Evolutionary conservation across 1,140 invertebrate species (phyloP), one percentile per base, ranked within the genome.

Genomic region (Magallana gigas): DNA sequence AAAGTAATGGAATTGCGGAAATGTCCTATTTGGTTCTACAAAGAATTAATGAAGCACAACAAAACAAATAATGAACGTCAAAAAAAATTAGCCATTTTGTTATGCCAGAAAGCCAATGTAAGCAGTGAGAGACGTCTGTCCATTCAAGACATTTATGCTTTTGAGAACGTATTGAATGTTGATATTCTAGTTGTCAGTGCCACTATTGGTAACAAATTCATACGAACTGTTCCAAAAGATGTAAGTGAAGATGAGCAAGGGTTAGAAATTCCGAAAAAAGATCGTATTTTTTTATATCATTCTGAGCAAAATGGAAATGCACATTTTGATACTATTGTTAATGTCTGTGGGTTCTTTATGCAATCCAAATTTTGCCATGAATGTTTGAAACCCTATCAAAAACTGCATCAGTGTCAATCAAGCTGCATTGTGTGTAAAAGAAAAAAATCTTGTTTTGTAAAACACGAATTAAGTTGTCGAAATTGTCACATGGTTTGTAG

Each of bases 341-440:
- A 60, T 71, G 60, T 86, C 11, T 57, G 68, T 29, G 85, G 85
- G 18, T 81, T 86, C 60, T 86, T 86, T 57, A 57, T 14, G 12
- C 16, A 86, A 29, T n/a, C 64, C 6, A 59, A 81, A 18, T 86
- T 82, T 36, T 86, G 85, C 57, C 68, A 82, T 60, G 59, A 68
- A 5, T 86, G 85, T 82, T 56, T 86, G 48, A 86, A 86, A 82
- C 85, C 71, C 6, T 86, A 86, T 59, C 57, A 82, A 82, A 60
- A 86, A 16, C 81, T 81, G 76, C 84, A 85, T 71, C 36, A 62
- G 14, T 86, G 85, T 68, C 56, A n/a, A 29, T 58, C 71, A 14
- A 82, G 71, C 16, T 85, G 84, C 29, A 11, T 62, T 57, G 84
- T 85, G 8, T 85, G 84, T 58, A 48, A 48, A 23, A 56, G 62